Base-by-base conservation (phyloP, 1,140 invertebrate genomes). In the Trachelipus rathkii region DNA sequence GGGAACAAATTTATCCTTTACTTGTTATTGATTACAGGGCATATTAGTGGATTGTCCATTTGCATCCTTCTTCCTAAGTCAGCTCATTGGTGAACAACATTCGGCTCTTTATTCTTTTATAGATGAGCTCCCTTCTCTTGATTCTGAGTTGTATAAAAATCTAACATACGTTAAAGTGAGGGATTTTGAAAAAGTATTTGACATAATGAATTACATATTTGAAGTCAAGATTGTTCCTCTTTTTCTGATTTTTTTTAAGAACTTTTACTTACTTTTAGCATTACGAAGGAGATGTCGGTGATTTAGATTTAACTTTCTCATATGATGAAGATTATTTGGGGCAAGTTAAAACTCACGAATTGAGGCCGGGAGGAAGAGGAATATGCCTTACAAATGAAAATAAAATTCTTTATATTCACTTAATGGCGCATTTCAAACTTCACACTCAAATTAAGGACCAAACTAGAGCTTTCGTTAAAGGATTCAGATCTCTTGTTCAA, bases 371-470 rank as follows among this genome's bases (percentile, higher is more conserved):
- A 13, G 98, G 98, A 19, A 93, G 92, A 86, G 92, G 92, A 3
- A 90, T 97, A 69, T 89, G 93, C 21, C 96, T 99, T 4, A 98
- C 94, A 3, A 96, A 98, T 87, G 94, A 97, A 84, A 99, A 98
- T 87, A 95, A 93, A 87, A 97, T 98, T 75, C 93, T 93, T 83
- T 99, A 99, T 85, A 96, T 99, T 69, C 97, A 99, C 86, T 87
- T 95, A 81, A 98, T 99, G 95, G 97, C 98, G 4, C 95, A 97
- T 85, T 99, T 98, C 85, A 91, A 96, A 78, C 97, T 99, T 92
- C 94, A 98, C 83, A 92, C 92, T 8, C 97, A 99, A 88, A 98
- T 97, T 77, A 93, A 93, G 82, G 94, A 98, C 73, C 98, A 99
- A 74, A 96, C 95, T 0, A 89, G 92, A 66, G 94, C 96, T 9